A percentile compares a stretch with the other conserved stretches of the same genome.
Evolutionary conservation across 2,113 vertebrate species (phyloP).

Genomic region (Bufo gargarizans): DNA sequence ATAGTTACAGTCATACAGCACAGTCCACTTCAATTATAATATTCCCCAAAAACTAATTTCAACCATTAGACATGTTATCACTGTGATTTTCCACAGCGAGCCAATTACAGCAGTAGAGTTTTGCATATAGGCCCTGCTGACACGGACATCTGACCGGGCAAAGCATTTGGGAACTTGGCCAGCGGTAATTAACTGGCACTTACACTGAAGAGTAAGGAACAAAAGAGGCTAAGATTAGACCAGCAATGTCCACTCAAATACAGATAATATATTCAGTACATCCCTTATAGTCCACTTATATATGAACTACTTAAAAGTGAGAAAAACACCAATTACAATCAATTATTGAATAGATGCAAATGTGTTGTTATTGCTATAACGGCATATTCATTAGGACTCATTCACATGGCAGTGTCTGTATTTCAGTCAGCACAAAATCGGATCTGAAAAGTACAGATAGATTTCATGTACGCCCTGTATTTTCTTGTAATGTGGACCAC

Average conservation of each 20-base stretch:
- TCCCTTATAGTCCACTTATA: conserved; percentile 14
- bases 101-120: background rate
- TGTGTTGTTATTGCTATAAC: too few relatives aligned
- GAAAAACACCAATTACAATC: background rate
- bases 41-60: background rate
- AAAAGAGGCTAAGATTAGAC: background rate
- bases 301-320: background rate
- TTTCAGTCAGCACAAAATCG: too few relatives aligned
- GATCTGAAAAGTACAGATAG: too few relatives aligned
- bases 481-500: too few relatives aligned
- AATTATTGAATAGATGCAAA: background rate
- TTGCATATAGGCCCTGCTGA: background rate
- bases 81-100: background rate
- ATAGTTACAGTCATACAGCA: background rate
- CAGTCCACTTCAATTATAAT: too few relatives aligned
- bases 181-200: background rate
- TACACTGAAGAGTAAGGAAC: background rate
- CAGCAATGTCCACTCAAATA: background rate
- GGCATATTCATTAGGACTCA: too few relatives aligned
- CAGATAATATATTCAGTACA: background rate
- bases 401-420: too few relatives aligned
- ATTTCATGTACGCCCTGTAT: too few relatives aligned
- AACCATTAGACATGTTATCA: background rate
- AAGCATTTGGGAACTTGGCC: background rate
- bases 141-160: conserved; percentile 4